Percentiles rank a stretch among this genome's conserved stretches.
Evolutionary conservation across 2,797 vertebrate species (phyloP).

Genomic region (Eulemur rubriventer): DNA sequence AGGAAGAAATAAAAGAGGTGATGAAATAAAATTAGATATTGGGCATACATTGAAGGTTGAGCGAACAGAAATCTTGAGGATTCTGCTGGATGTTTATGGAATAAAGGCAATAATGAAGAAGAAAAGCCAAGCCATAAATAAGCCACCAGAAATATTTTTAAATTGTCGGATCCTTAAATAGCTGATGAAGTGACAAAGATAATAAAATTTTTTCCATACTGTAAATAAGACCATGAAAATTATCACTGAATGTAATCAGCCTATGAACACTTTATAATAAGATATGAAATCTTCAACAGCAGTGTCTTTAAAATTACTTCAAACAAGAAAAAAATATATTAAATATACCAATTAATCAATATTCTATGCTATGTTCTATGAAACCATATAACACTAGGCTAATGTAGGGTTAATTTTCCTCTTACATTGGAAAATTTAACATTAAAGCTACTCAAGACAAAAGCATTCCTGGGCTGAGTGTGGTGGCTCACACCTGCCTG

Average conservation of each 20-base stretch:
- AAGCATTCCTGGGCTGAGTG: neutral
- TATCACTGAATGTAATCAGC: neutral
- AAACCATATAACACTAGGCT: neutral
- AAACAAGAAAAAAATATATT: slow-evolving; percentile 19
- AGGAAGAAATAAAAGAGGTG: slow-evolving; percentile 32
- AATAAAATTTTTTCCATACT: slow-evolving; percentile 37
- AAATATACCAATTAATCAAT: neutral
- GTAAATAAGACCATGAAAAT: slow-evolving; percentile 25
- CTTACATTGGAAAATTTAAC: slow-evolving; percentile 10
- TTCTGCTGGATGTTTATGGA: neutral
- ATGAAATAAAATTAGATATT: slow-evolving; percentile 29
- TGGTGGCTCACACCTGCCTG: too few relatives aligned
- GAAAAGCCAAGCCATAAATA: slow-evolving; percentile 47
- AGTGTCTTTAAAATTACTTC: neutral
- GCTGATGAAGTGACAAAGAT: slow-evolving; percentile 22
- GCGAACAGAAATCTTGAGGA: slow-evolving; percentile 26
- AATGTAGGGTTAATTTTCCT: neutral
- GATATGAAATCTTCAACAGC: neutral
- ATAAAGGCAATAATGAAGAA: slow-evolving; percentile 37
- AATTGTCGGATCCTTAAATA: slow-evolving; percentile 34
- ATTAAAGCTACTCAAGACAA: slow-evolving; percentile 33
- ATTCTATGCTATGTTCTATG: neutral
- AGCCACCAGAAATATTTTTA: slow-evolving; percentile 32
- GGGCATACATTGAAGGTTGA: slow-evolving; percentile 7
- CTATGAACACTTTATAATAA: neutral